Conservation (phyloP, 2,113 vertebrate species). For the Syrrhaptes paradoxus region DNA sequence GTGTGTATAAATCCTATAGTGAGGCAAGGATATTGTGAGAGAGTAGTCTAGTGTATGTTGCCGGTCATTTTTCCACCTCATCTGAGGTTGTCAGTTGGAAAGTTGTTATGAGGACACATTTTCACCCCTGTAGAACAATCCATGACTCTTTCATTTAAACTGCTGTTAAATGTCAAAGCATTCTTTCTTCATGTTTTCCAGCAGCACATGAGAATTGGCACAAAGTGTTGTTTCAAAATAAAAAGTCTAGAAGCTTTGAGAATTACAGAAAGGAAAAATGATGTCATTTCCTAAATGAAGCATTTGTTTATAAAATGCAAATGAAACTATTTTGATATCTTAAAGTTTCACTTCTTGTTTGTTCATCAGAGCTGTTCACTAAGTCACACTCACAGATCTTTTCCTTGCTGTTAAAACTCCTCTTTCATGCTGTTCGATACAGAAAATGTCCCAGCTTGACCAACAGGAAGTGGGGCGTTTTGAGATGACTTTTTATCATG, state of each 20-base stretch:
- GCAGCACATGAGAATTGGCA: not conserved
- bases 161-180: not conserved
- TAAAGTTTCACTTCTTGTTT: not conserved
- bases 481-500: not conserved
- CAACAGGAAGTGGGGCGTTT: not conserved
- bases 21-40: not conserved
- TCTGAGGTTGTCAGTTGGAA: not conserved
- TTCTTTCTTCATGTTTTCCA: not conserved
- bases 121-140: not conserved
- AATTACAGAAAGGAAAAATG: not conserved
- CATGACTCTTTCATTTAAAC: not conserved
- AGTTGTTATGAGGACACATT: not conserved
- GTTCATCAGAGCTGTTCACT: not conserved
- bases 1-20: constrained; percentile 40
- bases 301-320: not conserved
- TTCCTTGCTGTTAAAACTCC: not conserved
- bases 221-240: not conserved
- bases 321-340: not conserved
- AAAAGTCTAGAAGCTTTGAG: not conserved
- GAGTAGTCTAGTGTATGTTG: not conserved
- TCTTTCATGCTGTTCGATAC: not conserved
- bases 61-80: not conserved
- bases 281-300: not conserved
- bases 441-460: not conserved
- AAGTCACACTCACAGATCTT: not conserved